A percentile compares a stretch with the other conserved stretches of the same genome.
Conservation (phyloP, 2,888 invertebrate species). For the Homarus gammarus region DNA sequence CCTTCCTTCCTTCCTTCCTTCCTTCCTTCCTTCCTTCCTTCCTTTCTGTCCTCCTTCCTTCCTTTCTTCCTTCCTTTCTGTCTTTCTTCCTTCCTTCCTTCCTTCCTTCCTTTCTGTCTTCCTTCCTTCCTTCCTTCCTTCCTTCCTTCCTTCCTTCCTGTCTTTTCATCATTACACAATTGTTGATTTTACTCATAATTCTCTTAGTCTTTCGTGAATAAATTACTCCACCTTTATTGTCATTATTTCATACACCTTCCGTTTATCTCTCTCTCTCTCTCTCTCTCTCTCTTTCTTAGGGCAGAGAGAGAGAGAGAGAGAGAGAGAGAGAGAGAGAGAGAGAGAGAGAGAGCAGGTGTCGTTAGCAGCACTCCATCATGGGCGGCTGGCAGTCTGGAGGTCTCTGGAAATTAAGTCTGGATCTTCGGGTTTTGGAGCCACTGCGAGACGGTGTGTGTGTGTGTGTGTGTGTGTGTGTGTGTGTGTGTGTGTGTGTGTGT, state of each 20-base stretch:
- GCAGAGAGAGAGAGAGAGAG: neutral
- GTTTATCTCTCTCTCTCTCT: neutral
- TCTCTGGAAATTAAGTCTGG: conserved; percentile 16
- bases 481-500: neutral
- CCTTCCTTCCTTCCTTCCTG: neutral
- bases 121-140: neutral
- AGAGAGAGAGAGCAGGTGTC: neutral
- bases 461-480: neutral
- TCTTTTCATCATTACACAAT: neutral
- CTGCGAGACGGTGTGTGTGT: conserved; percentile 1
- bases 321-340: neutral
- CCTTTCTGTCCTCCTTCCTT: too few species aligned
- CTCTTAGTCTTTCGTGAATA: neutral
- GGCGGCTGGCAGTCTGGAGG: conserved; percentile 1
- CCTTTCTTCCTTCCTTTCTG: neutral
- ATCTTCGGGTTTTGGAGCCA: neutral
- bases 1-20: too few species aligned
- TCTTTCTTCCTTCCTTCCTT: neutral
- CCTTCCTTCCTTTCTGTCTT: neutral
- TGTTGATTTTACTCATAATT: neutral
- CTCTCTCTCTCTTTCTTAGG: neutral
- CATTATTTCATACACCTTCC: neutral
- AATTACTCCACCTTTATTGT: neutral
- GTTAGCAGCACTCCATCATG: conserved; percentile 9
- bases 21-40: neutral